Evolutionary conservation across 2,113 vertebrate genomes (phyloP), one percentile per base, ranked within the genome.

Genomic region (Microtus richardsoni): DNA sequence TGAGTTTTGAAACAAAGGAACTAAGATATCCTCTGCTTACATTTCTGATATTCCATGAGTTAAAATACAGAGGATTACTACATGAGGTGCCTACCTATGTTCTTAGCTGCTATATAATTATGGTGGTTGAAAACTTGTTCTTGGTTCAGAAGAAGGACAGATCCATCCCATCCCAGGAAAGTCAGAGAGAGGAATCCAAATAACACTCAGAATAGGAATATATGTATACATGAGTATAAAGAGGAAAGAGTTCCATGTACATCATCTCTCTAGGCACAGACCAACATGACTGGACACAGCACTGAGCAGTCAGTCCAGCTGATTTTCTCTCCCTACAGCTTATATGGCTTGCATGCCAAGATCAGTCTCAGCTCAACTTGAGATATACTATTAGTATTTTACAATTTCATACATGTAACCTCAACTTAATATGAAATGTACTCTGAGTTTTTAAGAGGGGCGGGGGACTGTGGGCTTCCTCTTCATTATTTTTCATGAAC

Each of bases 121-220:
- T 14, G 82, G 22, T 52, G 26, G 28, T 70, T 93, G 64, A 93
- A 84, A 41, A 78, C 16, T 30, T 89, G 26, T 60, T 10, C n/a
- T 88, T 85, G n/a, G 17, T 49, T 94, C 41, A 58, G 16, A 91
- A 28, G 71, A 91, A 80, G 66, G 7, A 73, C 58, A 36, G 60
- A 30, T 52, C 58, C n/a, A 2, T 7, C 21, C 49, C 11, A 94
- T 28, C 62, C 33, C 22, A 77, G 41, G 52, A 92, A 77, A 94
- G 8, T n/a, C 77, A 95, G 24, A 52, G 33, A 91, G 73, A 91
- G 17, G 30, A 91, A 88, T 86, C 16, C 88, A 82, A 89, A 86
- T 24, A 86, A 75, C 36, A 36, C 33, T 68, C 10, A 66, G 28
- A 21, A 71, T n/a, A 71, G 7, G 17, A 41, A 22, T 26, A 87